A percentile compares a stretch with the other conserved stretches of the same genome.
Evolutionary conservation across 1,140 invertebrate genomes (phyloP).

Genomic region (Helicoverpa armigera): DNA sequence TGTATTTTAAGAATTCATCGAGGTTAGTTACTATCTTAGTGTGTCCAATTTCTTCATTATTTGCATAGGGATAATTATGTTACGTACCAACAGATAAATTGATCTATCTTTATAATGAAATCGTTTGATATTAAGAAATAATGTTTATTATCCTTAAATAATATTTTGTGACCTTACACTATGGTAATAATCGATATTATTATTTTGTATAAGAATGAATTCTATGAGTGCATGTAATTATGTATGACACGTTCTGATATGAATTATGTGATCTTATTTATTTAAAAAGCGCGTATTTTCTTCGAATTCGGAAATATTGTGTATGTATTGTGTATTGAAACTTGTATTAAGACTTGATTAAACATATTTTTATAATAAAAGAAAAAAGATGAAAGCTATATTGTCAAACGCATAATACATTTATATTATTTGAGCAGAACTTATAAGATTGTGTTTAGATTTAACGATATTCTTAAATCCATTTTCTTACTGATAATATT

Average conservation of each 20-base stretch:
- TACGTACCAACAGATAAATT: slow-evolving; percentile 9
- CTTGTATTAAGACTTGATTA: slow-evolving; percentile 46
- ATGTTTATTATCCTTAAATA: slow-evolving; percentile 17
- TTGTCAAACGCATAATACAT: slow-evolving; percentile 26
- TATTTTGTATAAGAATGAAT: slow-evolving; percentile 29
- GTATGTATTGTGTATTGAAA: slow-evolving; percentile 24
- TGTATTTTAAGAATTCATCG: slow-evolving; percentile 13
- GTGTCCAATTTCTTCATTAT: slow-evolving; percentile 13
- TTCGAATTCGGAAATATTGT: slow-evolving; percentile 4
- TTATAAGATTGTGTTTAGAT: slow-evolving; percentile 55
- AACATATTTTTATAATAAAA: slow-evolving; percentile 35
- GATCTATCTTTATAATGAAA: neutral
- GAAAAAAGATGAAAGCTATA: neutral
- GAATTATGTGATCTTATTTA: slow-evolving; percentile 48
- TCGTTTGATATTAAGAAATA: slow-evolving; percentile 20
- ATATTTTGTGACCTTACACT: slow-evolving; percentile 33
- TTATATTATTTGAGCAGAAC: slow-evolving; percentile 60
- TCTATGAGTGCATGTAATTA: slow-evolving; percentile 25
- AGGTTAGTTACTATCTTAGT: slow-evolving; percentile 24
- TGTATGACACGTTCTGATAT: slow-evolving; percentile 28
- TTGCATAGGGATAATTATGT: slow-evolving; percentile 9
- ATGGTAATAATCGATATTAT: slow-evolving; percentile 21
- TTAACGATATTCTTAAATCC: slow-evolving; percentile 33
- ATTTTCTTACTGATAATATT: slow-evolving; percentile 12
- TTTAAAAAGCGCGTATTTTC: slow-evolving; percentile 27